Evolutionary conservation across 1,140 invertebrate genomes (phyloP).

Genomic region (Stegodyphus mimosarum): DNA sequence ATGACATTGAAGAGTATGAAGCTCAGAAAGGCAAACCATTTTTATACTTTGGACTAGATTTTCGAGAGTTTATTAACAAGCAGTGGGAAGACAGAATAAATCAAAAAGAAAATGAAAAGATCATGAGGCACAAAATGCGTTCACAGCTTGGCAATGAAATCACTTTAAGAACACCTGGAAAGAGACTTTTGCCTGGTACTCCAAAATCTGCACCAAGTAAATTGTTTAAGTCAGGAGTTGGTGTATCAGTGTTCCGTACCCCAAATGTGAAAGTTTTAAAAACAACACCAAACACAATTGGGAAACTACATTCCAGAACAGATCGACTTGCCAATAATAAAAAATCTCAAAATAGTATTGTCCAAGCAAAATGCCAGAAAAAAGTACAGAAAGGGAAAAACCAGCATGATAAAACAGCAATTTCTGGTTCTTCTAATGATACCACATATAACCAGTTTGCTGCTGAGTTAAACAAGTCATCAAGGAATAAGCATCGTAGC

Average conservation of each 20-base stretch:
- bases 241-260: conserved; percentile 15
- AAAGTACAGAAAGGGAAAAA: not conserved
- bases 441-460: conserved; percentile 45
- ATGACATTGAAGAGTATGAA: conserved; percentile 67
- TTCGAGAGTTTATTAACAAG: conserved; percentile 66
- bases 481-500: conserved; percentile 22
- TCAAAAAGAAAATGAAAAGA: conserved; percentile 69
- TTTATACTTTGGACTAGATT: conserved; percentile 66
- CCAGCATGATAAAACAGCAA: not conserved
- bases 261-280: not conserved
- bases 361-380: not conserved
- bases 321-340: no score
- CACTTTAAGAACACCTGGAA: not conserved
- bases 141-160: not conserved
- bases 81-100: conserved; percentile 67
- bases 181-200: conserved; percentile 8
- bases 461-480: conserved; percentile 6
- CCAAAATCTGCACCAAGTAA: conserved; percentile 40
- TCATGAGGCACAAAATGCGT: conserved; percentile 43
- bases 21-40: conserved; percentile 65
- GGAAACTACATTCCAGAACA: no score
- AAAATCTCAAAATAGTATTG: no score
- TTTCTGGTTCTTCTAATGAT: not conserved
- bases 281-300: not conserved
- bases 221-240: conserved; percentile 12